Conservation (phyloP, 2,888 invertebrate species). For the Falcaria lacertinaria region DNA sequence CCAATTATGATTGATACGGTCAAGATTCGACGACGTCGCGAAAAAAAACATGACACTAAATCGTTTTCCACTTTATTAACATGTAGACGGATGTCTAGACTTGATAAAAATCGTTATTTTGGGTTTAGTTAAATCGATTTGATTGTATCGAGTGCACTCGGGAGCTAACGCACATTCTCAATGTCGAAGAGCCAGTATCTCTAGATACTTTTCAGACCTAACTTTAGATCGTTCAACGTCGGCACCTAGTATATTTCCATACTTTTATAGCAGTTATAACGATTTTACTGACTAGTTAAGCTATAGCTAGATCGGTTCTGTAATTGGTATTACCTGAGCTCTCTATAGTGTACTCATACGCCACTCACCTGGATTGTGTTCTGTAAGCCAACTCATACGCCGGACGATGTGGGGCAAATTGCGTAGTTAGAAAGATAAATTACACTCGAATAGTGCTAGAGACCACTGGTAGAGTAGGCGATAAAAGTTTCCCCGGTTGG, state of each 20-base stretch:
- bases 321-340: no score
- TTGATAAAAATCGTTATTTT: conserved; percentile 19
- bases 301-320: background rate
- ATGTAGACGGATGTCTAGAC: conserved; percentile 28
- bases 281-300: background rate
- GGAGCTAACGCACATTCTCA: no score
- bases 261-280: background rate
- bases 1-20: conserved; percentile 72
- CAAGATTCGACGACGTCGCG: conserved; percentile 40
- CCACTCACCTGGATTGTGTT: no score
- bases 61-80: conserved; percentile 36
- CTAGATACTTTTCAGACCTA: no score
- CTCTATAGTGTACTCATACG: no score
- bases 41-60: conserved; percentile 51
- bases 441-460: background rate
- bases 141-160: no score
- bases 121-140: conserved; percentile 11
- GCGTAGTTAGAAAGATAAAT: conserved; percentile 1
- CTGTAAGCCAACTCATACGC: no score
- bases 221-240: no score
- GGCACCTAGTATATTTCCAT: no score
- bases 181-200: no score
- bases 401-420: background rate
- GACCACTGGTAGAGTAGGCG: background rate
- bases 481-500: background rate